Percentiles rank a stretch among this genome's conserved stretches.
Evolutionary conservation across 2,888 invertebrate genomes (phyloP).

Genomic region (Chrysolina americana): DNA sequence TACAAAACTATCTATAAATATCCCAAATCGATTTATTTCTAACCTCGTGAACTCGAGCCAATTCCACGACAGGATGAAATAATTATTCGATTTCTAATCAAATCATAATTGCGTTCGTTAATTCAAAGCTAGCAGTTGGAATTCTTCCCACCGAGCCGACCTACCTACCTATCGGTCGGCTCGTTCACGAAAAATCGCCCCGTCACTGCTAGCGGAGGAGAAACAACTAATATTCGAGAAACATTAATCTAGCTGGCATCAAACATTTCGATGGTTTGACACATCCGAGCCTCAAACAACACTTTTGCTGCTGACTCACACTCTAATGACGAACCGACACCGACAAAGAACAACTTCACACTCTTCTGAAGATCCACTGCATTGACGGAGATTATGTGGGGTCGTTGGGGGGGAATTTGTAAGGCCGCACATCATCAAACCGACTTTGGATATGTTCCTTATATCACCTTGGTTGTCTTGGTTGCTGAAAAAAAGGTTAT

Average conservation of each 20-base stretch:
- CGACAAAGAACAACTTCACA: slow-evolving; percentile 56
- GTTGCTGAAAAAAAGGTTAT: no score
- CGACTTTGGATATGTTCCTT: no score
- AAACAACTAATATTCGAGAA: slow-evolving; percentile 66
- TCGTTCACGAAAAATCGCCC: slow-evolving; percentile 55
- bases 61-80: slow-evolving; percentile 37
- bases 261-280: slow-evolving; percentile 61
- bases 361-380: slow-evolving; percentile 50
- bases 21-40: background rate
- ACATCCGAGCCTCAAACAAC: slow-evolving; percentile 51
- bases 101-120: slow-evolving; percentile 55
- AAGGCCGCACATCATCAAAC: no score
- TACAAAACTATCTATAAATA: no score
- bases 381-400: slow-evolving; percentile 22
- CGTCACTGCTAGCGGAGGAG: slow-evolving; percentile 59
- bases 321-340: slow-evolving; percentile 53
- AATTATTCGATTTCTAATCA: slow-evolving; percentile 49
- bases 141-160: slow-evolving; percentile 51
- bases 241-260: slow-evolving; percentile 69
- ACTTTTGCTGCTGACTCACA: slow-evolving; percentile 56
- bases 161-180: slow-evolving; percentile 1
- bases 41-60: slow-evolving; percentile 25
- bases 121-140: slow-evolving; percentile 60
- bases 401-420: background rate
- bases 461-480: no score